A percentile compares a stretch with the other conserved stretches of the same genome.
Evolutionary conservation across 2,113 vertebrate species (phyloP).

Genomic region (Serilophus lunatus): DNA sequence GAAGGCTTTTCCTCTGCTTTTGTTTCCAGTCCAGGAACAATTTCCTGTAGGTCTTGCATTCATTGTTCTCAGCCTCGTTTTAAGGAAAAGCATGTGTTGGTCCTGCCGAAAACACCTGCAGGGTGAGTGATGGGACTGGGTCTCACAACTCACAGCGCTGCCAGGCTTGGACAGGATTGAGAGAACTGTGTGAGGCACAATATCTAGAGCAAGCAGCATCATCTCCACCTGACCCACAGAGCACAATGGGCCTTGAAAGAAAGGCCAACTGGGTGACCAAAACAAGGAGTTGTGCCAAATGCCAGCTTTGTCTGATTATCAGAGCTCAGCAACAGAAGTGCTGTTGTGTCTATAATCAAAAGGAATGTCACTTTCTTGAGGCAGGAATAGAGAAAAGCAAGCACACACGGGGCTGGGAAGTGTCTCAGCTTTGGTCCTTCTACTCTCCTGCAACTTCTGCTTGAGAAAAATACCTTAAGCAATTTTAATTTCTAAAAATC

Average conservation of each 20-base stretch:
- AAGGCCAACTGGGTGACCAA: neutral
- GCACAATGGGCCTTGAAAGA: neutral
- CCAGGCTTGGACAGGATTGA: neutral
- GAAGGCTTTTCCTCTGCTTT: neutral
- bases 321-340: conserved; percentile 67
- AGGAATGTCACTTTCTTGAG: conserved; percentile 57
- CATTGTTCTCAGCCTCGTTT: neutral
- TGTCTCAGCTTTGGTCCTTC: neutral
- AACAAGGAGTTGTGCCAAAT: conserved; percentile 56
- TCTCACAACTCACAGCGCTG: neutral
- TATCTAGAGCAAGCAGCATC: neutral
- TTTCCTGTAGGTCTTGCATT: neutral
- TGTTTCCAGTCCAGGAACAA: neutral
- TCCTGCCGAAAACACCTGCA: neutral
- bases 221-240: neutral
- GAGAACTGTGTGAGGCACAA: fast-evolving
- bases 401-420: neutral
- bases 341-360: conserved; percentile 72
- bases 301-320: conserved; percentile 76
- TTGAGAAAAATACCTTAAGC: neutral
- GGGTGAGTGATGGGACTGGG: neutral
- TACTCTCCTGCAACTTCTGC: neutral
- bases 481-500: neutral
- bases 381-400: conserved; percentile 30
- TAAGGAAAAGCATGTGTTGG: neutral